Base-by-base conservation (phyloP, 2,888 invertebrate species). In the Caenorhabditis afra region DNA sequence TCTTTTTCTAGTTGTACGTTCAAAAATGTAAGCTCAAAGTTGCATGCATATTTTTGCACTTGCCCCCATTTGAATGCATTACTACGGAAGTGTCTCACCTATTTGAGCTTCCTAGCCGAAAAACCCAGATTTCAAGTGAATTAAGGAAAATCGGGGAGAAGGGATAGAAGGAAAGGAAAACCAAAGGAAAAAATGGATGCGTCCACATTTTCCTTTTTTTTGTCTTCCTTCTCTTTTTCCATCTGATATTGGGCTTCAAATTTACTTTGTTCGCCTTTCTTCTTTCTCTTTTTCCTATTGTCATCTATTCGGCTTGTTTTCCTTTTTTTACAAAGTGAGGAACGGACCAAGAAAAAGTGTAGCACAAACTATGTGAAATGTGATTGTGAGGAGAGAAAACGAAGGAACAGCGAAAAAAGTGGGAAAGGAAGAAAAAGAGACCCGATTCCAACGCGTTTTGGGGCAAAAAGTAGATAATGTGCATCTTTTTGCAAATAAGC, bases 401-500 rank as follows among this genome's bases (percentile, higher is more conserved):
- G 44, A 58, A 29, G 59, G 62, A 62, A 64, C 50, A 68, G 61
- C 37, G n/a, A n/a, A n/a, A n/a, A n/a, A n/a, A n/a, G n/a, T n/a
- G 44, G 47, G 22, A 57, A 58, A 68, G n/a, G 23, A 23, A 18
- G 20, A 23, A 29, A 39, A 55, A 62, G 44, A 55, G 53, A 37
- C 47, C 47, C n/a, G n/a, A n/a, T n/a, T n/a, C n/a, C 57, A 58
- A 57, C 23, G 53, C 29, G 29, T 29, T 62, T 57, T 47, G 22
- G 58, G 49, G 55, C 65, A 70, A 77, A 77, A 77, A 66, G 70
- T 77, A 77, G 77, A 77, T 77, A 77, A 77, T 77, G 70, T 49
- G 70, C 77, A 70, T 68, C 68, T 76, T 67, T 70, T 68, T 76
- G 53, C 77, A 70, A 77, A 77, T 77, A 77, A 77, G 65, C 65